Conservation (phyloP, 2,888 invertebrate genomes). For the Lymantria monacha region DNA sequence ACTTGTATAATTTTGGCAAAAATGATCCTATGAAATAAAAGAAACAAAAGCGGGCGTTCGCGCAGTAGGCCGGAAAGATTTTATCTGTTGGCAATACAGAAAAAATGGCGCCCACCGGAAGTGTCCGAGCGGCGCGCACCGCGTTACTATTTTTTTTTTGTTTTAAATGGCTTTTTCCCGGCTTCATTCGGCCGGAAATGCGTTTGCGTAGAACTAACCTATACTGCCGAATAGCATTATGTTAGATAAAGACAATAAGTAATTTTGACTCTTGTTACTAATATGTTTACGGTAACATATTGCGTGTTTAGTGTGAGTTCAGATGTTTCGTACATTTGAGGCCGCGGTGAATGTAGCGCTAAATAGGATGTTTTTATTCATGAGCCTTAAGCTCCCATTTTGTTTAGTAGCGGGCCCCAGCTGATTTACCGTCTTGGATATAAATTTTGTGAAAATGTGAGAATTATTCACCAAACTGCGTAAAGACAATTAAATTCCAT, state of each 20-base stretch:
- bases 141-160: slow-evolving; percentile 80
- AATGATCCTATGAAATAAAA: slow-evolving; percentile 67
- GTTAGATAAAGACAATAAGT: slow-evolving; percentile 55
- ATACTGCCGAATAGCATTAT: slow-evolving; percentile 62
- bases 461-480: slow-evolving; percentile 53
- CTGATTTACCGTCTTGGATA: slow-evolving; percentile 76
- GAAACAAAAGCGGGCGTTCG: slow-evolving; percentile 72
- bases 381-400: slow-evolving; percentile 75
- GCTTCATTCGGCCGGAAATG: slow-evolving; percentile 80
- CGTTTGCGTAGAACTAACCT: slow-evolving; percentile 78
- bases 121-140: slow-evolving; percentile 80
- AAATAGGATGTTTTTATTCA: slow-evolving; percentile 82
- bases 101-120: slow-evolving; percentile 83
- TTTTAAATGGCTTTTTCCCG: slow-evolving; percentile 83
- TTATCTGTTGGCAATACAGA: slow-evolving; percentile 83
- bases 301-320: slow-evolving; percentile 28
- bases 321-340: slow-evolving; percentile 52
- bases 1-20: slow-evolving; percentile 63
- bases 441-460: slow-evolving; percentile 70
- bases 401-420: slow-evolving; percentile 74
- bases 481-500: slow-evolving; percentile 41
- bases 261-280: slow-evolving; percentile 56
- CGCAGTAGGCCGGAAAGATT: slow-evolving; percentile 82
- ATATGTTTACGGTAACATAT: slow-evolving; percentile 52
- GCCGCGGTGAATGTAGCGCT: slow-evolving; percentile 70